Evolutionary conservation across 1,140 invertebrate genomes (phyloP), one percentile per base, ranked within the genome.

Genomic region (Leucophenga varia): DNA sequence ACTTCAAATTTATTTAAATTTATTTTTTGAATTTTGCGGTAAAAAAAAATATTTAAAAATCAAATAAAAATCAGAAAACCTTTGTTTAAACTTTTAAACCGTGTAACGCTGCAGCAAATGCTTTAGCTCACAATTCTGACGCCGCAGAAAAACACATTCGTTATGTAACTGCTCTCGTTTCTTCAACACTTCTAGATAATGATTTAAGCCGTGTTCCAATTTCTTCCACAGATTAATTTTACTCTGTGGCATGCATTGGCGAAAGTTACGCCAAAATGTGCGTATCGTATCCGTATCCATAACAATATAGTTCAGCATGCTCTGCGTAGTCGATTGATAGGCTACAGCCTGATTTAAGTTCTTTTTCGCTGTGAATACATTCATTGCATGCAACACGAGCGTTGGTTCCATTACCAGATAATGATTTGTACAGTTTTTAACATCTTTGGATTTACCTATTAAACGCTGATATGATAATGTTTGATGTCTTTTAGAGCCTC

Each of bases 351-450:
- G 28, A 63, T 57, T 30, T 53, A 52, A 9, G 5, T 19, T 13
- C n/a, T n/a, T n/a, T n/a, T n/a, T n/a, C n/a, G n/a, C n/a, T n/a
- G n/a, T n/a, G n/a, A 35, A 64, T n/a, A n/a, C n/a, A n/a, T n/a
- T 59, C 59, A 67, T 59, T 22, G 63, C 63, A 12, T 67, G 63
- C 14, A 82, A 68, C 3, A 84, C 79, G 31, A 79, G 74, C 0
- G 76, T 71, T 1, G 81, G 74, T 57, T 83, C 78, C 54, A 84
- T 82, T 30, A 79, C 67, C 18, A 84, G 59, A n/a, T 79, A 74
- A 52, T 84, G 82, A 43, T 76, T 60, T n/a, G n/a, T n/a, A n/a
- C n/a, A n/a, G n/a, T n/a, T n/a, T n/a, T n/a, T n/a, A n/a, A n/a
- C n/a, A n/a, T n/a, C n/a, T n/a, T n/a, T n/a, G n/a, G n/a, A n/a